Evolutionary conservation across 1,140 invertebrate species (phyloP).

Genomic region (Drosophila parvula): DNA sequence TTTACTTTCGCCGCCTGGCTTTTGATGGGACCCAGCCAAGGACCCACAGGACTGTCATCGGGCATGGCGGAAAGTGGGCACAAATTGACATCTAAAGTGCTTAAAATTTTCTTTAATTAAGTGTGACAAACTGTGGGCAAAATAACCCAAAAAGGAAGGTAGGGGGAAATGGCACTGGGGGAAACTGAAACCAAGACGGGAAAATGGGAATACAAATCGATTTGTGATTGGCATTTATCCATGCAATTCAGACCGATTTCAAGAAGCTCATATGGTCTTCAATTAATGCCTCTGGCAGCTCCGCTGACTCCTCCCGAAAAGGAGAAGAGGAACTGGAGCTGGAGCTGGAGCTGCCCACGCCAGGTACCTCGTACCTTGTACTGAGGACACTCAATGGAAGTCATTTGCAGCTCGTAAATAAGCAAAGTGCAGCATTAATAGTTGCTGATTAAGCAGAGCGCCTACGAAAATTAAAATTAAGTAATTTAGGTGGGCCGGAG

Average conservation of each 20-base stretch:
- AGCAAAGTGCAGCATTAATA: slow-evolving; percentile 72
- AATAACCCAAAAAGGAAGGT: slow-evolving; percentile 16
- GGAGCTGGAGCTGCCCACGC: slow-evolving; percentile 38
- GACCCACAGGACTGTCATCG: slow-evolving; percentile 70
- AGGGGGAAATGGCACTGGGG: neutral
- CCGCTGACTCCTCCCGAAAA: neutral
- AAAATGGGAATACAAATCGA: neutral
- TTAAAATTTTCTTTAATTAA: slow-evolving; percentile 83
- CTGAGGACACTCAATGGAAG: slow-evolving; percentile 54
- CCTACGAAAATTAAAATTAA: slow-evolving; percentile 76
- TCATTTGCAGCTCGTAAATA: slow-evolving; percentile 77
- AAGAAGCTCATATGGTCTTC: too few relatives aligned
- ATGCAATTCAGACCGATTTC: too few relatives aligned
- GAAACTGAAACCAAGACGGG: neutral
- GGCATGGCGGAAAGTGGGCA: slow-evolving; percentile 66
- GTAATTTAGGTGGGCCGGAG: slow-evolving; percentile 54
- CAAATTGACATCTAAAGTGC: slow-evolving; percentile 83
- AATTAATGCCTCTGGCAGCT: too few relatives aligned
- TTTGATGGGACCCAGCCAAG: neutral
- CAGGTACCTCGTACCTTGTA: too few relatives aligned
- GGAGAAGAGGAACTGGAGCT: neutral
- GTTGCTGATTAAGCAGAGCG: slow-evolving; percentile 74
- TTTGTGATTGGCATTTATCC: neutral
- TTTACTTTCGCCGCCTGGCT: slow-evolving; percentile 37
- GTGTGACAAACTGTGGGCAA: slow-evolving; percentile 79